These are phyloP conservation scores for Gymnobelideus leadbeateri DNA, from an alignment of 2,113 vertebrate species.

Conservation along the genomic window DNA sequence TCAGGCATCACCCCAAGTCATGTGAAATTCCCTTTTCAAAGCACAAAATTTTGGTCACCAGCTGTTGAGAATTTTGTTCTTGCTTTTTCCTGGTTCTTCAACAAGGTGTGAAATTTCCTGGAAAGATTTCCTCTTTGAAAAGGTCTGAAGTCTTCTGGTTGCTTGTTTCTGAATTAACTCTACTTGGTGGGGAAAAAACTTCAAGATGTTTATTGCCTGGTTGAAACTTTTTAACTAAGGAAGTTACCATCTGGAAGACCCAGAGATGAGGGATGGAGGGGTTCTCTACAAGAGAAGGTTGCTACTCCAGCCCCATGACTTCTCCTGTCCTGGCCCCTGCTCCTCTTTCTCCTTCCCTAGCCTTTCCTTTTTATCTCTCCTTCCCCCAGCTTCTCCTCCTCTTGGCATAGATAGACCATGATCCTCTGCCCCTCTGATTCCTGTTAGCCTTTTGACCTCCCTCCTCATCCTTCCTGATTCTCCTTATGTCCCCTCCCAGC, in stretches of 20 bases:
- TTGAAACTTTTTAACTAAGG: not conserved
- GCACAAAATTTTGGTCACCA: not conserved
- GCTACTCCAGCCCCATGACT: not conserved
- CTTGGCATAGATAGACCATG: not conserved
- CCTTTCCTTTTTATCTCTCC: not conserved
- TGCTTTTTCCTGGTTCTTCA: not conserved
- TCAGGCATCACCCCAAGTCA: not conserved
- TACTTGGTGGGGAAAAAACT: not conserved
- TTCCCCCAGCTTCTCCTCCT: not conserved
- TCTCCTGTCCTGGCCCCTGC: not conserved
- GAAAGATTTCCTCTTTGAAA: not conserved
- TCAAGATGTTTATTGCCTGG: not conserved
- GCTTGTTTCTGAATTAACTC: not conserved
- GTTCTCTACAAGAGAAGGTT: not conserved
- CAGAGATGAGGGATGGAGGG: not conserved
- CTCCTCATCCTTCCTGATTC: not conserved
- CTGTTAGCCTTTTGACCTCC: not conserved
- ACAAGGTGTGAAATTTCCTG: not conserved
- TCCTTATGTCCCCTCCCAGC: not conserved
- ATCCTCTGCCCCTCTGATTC: not conserved
- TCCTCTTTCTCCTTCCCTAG: not conserved
- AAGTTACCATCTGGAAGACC: not conserved
- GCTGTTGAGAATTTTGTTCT: not conserved
- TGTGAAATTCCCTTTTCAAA: not conserved
- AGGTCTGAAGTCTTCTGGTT: not conserved